Conservation (phyloP, 1,140 invertebrate genomes). For the Branchinecta lynchi region DNA sequence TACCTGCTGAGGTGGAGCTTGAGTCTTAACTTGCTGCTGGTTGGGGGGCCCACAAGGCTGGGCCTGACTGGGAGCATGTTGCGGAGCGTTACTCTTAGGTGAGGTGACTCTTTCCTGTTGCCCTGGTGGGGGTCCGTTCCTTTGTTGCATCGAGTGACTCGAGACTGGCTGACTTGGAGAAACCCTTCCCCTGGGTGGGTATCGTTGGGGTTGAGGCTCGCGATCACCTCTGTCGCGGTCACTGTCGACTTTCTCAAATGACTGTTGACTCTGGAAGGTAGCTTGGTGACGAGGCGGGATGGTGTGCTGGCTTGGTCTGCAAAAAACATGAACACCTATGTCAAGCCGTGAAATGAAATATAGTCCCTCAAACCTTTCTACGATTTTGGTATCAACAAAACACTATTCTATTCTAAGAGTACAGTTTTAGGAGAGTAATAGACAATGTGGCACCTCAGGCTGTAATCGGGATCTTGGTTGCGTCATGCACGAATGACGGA, state of each 20-base stretch:
- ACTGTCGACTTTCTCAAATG: background rate
- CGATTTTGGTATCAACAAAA: too few species aligned
- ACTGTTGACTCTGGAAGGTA: background rate
- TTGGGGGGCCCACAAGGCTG: constrained; percentile 20
- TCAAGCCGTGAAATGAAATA: background rate
- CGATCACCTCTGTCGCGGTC: background rate
- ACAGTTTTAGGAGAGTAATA: too few species aligned
- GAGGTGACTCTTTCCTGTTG: background rate
- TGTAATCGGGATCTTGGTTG: too few species aligned
- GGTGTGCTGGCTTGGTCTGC: background rate
- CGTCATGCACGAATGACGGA: too few species aligned
- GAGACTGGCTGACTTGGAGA: constrained; percentile 10
- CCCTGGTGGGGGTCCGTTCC: background rate
- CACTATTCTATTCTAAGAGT: too few species aligned
- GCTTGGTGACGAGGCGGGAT: background rate
- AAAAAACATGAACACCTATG: background rate
- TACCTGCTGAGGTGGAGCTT: constrained; percentile 22
- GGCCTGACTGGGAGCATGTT: constrained; percentile 19
- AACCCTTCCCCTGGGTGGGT: background rate
- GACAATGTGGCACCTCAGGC: too few species aligned
- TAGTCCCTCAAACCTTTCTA: too few species aligned
- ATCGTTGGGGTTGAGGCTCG: background rate
- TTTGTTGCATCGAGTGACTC: background rate
- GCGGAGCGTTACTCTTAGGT: constrained; percentile 13
- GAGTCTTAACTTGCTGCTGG: constrained; percentile 19